Evolutionary conservation across 1,140 invertebrate genomes (phyloP).

Genomic region (Drosophila mauritiana): DNA sequence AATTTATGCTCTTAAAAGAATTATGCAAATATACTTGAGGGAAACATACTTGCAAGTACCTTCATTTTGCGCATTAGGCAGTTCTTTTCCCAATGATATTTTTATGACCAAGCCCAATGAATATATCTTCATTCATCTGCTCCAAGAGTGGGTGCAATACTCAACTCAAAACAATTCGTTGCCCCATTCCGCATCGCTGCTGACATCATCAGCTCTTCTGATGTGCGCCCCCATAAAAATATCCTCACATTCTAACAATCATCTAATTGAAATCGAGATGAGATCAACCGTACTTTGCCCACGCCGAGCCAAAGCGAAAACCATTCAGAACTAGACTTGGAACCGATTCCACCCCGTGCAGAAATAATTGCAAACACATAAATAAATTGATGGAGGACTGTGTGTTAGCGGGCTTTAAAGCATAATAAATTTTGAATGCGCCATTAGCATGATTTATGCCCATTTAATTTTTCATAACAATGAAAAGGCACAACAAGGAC

Average conservation of each 20-base stretch:
- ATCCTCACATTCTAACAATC: conserved; percentile 55
- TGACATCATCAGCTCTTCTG: conserved; percentile 45
- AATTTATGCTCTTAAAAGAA: too few relatives aligned
- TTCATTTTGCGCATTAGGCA: too few relatives aligned
- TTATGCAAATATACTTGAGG: background rate
- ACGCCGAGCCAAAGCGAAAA: background rate
- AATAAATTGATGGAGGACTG: conserved; percentile 58
- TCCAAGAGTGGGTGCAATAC: background rate
- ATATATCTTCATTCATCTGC: background rate
- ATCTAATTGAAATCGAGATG: conserved; percentile 73
- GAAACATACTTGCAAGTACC: too few relatives aligned
- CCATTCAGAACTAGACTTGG: conserved; percentile 47
- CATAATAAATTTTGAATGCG: conserved; percentile 83
- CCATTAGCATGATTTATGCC: conserved; percentile 84
- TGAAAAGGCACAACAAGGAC: conserved; percentile 51
- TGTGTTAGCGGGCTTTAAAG: conserved; percentile 67
- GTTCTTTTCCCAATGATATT: too few relatives aligned
- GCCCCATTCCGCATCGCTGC: conserved; percentile 9
- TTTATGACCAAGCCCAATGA: too few relatives aligned
- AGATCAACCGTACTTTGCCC: conserved; percentile 40
- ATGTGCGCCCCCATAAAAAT: conserved; percentile 32
- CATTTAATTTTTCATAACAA: conserved; percentile 84
- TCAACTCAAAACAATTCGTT: conserved; percentile 10
- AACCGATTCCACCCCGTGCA: conserved; percentile 26
- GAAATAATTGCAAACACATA: conserved; percentile 71